phyloP scores from a whole-genome alignment of 2,888 invertebrate genomes.

The Pemphredon lugubris region DNA sequence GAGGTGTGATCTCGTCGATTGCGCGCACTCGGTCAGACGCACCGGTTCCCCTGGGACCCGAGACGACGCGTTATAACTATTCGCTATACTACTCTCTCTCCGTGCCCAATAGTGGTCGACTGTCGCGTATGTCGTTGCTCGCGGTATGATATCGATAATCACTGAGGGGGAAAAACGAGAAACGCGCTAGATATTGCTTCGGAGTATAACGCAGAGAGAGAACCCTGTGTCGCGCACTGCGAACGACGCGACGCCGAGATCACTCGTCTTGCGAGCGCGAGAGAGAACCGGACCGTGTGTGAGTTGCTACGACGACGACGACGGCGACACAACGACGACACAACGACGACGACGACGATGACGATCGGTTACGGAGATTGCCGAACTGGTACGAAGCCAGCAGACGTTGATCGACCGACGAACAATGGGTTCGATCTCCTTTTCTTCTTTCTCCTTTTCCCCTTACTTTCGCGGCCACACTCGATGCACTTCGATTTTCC shows the following conservation, averaged over 20 bases:
- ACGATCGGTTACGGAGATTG: conserved; percentile 63
- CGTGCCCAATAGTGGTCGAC: too few relatives aligned
- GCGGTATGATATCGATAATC: conserved; percentile 16
- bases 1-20: too few relatives aligned
- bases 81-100: too few relatives aligned
- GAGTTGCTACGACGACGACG: too few relatives aligned
- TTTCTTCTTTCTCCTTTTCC: conserved; percentile 28
- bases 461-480: conserved; percentile 30
- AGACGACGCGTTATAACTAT: too few relatives aligned
- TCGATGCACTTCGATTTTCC: conserved; percentile 14
- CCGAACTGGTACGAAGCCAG: conserved; percentile 60
- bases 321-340: too few relatives aligned
- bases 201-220: conserved; percentile 32
- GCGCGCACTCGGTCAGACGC: neutral
- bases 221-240: conserved; percentile 47
- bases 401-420: conserved; percentile 67
- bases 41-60: too few relatives aligned
- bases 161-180: conserved; percentile 14
- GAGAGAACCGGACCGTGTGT: conserved; percentile 42
- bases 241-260: conserved; percentile 49
- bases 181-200: conserved; percentile 11
- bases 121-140: neutral
- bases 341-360: too few relatives aligned
- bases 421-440: conserved; percentile 62
- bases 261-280: conserved; percentile 44